A percentile compares a stretch with the other conserved stretches of the same genome.
phyloP scores from a whole-genome alignment of 2,797 vertebrate genomes.

The Huso huso region DNA sequence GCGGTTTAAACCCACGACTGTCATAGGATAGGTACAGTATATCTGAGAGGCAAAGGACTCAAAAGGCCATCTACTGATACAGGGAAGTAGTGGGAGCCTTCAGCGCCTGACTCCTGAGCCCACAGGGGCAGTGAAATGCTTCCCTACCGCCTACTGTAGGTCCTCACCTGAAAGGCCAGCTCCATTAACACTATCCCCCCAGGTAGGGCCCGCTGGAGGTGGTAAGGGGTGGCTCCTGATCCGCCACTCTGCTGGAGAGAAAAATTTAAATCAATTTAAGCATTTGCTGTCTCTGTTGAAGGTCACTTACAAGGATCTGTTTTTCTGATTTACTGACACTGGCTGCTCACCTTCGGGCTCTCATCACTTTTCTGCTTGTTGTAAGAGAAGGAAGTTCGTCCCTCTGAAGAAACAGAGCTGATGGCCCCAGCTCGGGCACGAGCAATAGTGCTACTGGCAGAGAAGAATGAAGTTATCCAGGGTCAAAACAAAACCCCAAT shows the following conservation, averaged over 20 bases:
- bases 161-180: conserved; percentile 83
- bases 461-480: background rate
- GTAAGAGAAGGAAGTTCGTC: conserved; percentile 82
- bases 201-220: conserved; percentile 92
- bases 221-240: conserved; percentile 65
- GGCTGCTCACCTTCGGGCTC: conserved; percentile 81
- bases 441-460: conserved; percentile 56
- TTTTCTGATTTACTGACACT: background rate
- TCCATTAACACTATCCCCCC: conserved; percentile 96
- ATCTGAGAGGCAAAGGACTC: no score
- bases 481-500: background rate
- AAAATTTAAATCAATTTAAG: conserved; percentile 2
- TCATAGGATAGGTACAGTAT: no score
- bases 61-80: no score
- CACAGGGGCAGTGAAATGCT: background rate
- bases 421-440: conserved; percentile 76
- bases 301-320: background rate
- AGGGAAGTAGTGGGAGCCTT: background rate
- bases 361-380: conserved; percentile 86
- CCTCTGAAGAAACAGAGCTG: conserved; percentile 73
- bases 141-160: background rate
- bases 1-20: no score
- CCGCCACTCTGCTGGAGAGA: conserved; percentile 54
- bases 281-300: background rate
- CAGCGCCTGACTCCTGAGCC: background rate